Conservation (phyloP, 2,113 vertebrate genomes). For the Boulengeromyrus knoepffleri region DNA sequence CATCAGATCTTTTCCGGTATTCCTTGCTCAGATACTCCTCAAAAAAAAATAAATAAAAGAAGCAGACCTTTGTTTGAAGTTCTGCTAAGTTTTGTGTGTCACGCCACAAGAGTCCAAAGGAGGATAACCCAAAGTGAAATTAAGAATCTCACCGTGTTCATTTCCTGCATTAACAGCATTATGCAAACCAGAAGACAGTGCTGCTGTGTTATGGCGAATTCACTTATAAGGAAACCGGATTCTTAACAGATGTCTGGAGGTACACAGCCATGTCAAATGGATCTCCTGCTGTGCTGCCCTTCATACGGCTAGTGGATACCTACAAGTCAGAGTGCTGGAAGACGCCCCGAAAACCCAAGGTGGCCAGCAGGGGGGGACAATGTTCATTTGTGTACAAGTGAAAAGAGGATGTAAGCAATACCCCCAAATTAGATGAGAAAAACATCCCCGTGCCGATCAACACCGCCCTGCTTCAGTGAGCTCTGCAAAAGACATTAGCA, state of each 20-base stretch:
- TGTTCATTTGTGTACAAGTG: background rate
- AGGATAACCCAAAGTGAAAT: background rate
- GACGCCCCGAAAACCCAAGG: background rate
- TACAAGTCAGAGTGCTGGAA: background rate
- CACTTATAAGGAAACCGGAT: background rate
- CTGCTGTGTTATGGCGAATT: background rate
- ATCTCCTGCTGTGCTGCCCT: background rate
- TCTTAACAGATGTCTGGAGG: conserved; percentile 15
- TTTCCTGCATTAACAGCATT: background rate
- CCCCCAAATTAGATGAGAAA: conserved; percentile 15
- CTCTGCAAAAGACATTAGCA: conserved; percentile 35
- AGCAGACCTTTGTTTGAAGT: background rate
- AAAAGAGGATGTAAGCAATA: background rate
- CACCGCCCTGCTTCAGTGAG: background rate
- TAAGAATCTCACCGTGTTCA: background rate
- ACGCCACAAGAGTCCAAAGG: background rate
- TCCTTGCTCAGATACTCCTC: background rate
- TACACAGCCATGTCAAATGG: background rate
- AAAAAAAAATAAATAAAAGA: background rate
- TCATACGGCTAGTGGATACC: background rate
- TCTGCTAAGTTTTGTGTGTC: background rate
- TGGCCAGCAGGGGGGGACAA: background rate
- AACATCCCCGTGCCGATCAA: conserved; percentile 10
- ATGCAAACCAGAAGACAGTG: background rate
- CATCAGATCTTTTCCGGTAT: background rate